Conservation (phyloP, 2,797 vertebrate genomes). For the Cygnus olor region DNA sequence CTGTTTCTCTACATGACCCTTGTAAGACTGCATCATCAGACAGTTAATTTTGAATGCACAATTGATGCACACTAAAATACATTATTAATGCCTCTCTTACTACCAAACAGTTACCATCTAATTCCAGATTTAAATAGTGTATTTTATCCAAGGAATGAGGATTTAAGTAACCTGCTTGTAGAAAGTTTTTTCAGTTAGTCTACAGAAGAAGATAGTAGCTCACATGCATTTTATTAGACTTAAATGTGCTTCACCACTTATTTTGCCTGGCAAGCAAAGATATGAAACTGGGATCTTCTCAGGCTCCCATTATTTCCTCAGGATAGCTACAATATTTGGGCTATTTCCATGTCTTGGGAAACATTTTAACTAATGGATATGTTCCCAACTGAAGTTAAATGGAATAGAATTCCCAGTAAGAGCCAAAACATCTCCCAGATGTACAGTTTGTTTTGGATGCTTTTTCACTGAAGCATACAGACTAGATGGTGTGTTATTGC, state of each 20-base stretch:
- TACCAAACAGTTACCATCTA: background rate
- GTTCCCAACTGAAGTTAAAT: constrained; percentile 62
- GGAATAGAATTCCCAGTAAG: constrained; percentile 33
- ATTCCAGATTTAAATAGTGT: background rate
- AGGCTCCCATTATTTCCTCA: constrained; percentile 29
- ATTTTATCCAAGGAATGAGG: background rate
- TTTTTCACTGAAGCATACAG: background rate
- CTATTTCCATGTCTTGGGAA: constrained; percentile 60
- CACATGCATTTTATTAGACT: background rate
- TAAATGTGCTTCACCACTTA: constrained; percentile 21
- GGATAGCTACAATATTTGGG: constrained; percentile 33
- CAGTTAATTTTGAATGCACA: background rate
- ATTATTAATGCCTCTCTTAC: background rate
- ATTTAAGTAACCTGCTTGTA: background rate
- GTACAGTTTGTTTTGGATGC: constrained; percentile 44
- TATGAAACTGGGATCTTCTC: background rate
- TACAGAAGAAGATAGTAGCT: background rate
- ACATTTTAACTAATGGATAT: constrained; percentile 45
- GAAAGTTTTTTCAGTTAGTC: background rate
- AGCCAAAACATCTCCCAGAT: constrained; percentile 48
- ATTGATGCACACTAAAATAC: background rate
- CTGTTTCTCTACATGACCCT: background rate
- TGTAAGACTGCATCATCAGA: background rate
- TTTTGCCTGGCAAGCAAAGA: constrained; percentile 30
- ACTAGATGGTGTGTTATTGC: background rate